These are phyloP conservation scores for Drosophila mayaguana DNA, from an alignment of 2,888 invertebrate genomes.

Conservation along the genomic window DNA sequence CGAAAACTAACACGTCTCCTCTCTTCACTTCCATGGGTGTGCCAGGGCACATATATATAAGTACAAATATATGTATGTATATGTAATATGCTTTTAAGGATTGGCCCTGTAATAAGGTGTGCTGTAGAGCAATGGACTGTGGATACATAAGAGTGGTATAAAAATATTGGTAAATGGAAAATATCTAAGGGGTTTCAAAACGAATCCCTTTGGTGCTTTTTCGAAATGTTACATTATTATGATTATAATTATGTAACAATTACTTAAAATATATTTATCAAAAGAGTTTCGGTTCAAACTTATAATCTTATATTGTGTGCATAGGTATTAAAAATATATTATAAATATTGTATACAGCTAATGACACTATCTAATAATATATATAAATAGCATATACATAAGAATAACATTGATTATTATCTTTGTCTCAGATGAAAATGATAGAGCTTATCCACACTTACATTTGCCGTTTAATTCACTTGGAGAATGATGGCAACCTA, in stretches of 20 bases:
- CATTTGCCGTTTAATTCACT: no score
- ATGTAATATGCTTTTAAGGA: slow-evolving; percentile 65
- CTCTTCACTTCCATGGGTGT: slow-evolving; percentile 43
- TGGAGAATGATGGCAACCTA: no score
- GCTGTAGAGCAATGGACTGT: slow-evolving; percentile 51
- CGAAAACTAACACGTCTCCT: slow-evolving; percentile 67
- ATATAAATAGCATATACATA: neutral
- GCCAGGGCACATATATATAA: slow-evolving; percentile 25
- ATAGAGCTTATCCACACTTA: no score
- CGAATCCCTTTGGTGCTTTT: slow-evolving; percentile 5
- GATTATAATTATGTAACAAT: slow-evolving; percentile 8
- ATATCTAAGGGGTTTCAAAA: slow-evolving; percentile 23
- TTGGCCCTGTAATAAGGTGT: slow-evolving; percentile 75
- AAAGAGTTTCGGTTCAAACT: neutral
- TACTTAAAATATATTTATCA: neutral
- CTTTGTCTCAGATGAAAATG: no score
- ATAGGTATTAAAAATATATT: neutral
- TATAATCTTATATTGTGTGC: neutral
- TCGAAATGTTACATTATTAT: slow-evolving; percentile 7
- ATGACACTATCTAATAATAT: no score
- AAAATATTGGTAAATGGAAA: slow-evolving; percentile 42
- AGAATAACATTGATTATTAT: neutral
- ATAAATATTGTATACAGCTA: neutral
- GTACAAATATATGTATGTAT: slow-evolving; percentile 1
- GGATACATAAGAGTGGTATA: slow-evolving; percentile 50